Evolutionary conservation across 2,888 invertebrate genomes (phyloP).

Genomic region (Apodemia zela): DNA sequence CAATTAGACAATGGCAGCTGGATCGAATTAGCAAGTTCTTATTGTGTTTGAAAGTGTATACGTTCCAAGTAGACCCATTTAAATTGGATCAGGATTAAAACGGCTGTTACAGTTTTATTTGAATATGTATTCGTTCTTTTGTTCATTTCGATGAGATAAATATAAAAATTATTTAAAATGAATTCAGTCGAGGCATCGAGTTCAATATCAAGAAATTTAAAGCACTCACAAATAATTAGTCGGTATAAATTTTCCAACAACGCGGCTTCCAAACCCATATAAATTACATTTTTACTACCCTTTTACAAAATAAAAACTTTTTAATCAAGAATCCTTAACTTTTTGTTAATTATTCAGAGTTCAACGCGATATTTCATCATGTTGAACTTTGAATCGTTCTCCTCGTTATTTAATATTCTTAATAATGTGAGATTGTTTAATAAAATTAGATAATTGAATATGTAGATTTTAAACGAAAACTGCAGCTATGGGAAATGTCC

Average conservation of each 20-base stretch:
- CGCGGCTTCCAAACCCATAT: neutral
- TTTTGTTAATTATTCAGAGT: constrained; percentile 14
- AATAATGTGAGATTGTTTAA: too few relatives aligned
- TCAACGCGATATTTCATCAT: neutral
- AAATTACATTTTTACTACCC: constrained; percentile 6
- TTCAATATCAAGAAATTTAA: neutral
- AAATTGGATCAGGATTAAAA: too few relatives aligned
- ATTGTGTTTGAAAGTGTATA: too few relatives aligned
- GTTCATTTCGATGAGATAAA: too few relatives aligned
- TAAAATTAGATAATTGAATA: too few relatives aligned
- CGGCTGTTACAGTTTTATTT: too few relatives aligned
- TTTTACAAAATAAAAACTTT: constrained; percentile 5
- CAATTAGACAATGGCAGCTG: too few relatives aligned
- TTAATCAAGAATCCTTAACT: constrained; percentile 14
- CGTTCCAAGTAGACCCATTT: too few relatives aligned
- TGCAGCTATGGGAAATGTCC: too few relatives aligned
- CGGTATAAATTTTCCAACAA: neutral
- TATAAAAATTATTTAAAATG: neutral
- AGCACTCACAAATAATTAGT: constrained; percentile 3
- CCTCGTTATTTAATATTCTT: neutral
- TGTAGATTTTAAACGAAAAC: too few relatives aligned
- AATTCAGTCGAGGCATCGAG: neutral
- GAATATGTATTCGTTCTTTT: too few relatives aligned
- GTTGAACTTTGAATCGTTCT: neutral
- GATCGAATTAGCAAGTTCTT: too few relatives aligned